Conservation (phyloP, 2,888 invertebrate genomes). For the Eristalis pertinax region DNA sequence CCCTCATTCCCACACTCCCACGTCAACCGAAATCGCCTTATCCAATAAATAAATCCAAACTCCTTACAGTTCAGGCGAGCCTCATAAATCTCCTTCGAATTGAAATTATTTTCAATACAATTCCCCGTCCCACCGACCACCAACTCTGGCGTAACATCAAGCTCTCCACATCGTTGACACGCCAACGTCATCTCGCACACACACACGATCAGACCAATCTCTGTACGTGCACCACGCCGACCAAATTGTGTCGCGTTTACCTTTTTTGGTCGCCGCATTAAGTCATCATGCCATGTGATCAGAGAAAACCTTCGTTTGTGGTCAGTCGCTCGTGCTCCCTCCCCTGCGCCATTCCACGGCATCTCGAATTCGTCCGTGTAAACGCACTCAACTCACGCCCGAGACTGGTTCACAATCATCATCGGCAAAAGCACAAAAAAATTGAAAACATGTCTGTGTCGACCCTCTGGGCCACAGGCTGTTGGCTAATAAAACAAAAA, state of each 20-base stretch:
- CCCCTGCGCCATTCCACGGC: not conserved
- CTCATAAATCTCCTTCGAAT: not conserved
- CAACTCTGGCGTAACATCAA: not conserved
- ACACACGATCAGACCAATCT: not conserved
- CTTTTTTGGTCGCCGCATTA: conserved; percentile 72
- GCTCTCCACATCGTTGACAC: not conserved
- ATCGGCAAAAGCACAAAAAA: conserved; percentile 5
- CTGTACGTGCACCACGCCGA: conserved; percentile 4
- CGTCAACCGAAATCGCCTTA: not conserved
- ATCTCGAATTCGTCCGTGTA: conserved; percentile 36
- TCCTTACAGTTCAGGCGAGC: not conserved
- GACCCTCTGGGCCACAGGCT: not conserved
- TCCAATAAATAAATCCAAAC: not conserved
- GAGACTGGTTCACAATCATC: conserved; percentile 1
- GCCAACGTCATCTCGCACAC: not conserved
- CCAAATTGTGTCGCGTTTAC: conserved; percentile 68
- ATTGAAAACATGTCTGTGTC: conserved; percentile 14
- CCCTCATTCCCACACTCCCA: not conserved
- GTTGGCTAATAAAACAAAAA: conserved; percentile 23
- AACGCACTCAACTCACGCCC: conserved; percentile 27
- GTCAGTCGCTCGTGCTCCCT: conserved; percentile 17
- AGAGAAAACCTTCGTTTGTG: conserved; percentile 66
- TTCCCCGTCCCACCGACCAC: conserved; percentile 15
- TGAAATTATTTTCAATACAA: not conserved
- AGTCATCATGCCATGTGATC: conserved; percentile 73